A percentile compares a stretch with the other conserved stretches of the same genome.
phyloP scores from a whole-genome alignment of 2,113 vertebrate species.

The Nansenia antarctica region DNA sequence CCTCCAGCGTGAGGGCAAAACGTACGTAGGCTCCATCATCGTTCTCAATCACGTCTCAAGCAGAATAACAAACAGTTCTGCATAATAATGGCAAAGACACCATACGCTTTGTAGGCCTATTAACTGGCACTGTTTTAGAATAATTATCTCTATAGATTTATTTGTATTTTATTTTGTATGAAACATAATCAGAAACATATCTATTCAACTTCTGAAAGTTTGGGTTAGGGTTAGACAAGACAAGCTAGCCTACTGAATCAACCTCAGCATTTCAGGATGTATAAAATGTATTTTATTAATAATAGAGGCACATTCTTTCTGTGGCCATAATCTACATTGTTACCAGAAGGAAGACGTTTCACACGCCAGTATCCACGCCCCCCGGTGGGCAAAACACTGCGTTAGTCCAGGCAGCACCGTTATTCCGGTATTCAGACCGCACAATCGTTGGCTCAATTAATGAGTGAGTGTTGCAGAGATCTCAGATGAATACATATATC shows the following conservation, averaged over 20 bases:
- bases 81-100: too few relatives aligned
- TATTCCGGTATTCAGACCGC: background rate
- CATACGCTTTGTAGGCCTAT: too few relatives aligned
- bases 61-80: background rate
- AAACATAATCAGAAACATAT: too few relatives aligned
- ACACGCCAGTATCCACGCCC: slow-evolving; percentile 13
- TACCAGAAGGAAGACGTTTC: background rate
- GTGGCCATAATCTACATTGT: background rate
- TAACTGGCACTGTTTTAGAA: too few relatives aligned
- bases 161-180: background rate
- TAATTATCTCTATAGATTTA: too few relatives aligned
- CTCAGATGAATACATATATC: background rate
- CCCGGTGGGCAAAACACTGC: slow-evolving; percentile 17
- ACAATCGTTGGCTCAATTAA: background rate
- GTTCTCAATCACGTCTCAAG: background rate
- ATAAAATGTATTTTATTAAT: too few relatives aligned
- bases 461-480: background rate
- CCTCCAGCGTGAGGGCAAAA: background rate
- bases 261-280: too few relatives aligned
- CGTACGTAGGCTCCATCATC: background rate
- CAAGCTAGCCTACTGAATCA: too few relatives aligned
- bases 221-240: too few relatives aligned
- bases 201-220: too few relatives aligned
- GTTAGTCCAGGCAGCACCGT: background rate
- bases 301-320: too few relatives aligned